Evolutionary conservation across 2,888 invertebrate genomes (phyloP).

Genomic region (Drosophila conformis): DNA sequence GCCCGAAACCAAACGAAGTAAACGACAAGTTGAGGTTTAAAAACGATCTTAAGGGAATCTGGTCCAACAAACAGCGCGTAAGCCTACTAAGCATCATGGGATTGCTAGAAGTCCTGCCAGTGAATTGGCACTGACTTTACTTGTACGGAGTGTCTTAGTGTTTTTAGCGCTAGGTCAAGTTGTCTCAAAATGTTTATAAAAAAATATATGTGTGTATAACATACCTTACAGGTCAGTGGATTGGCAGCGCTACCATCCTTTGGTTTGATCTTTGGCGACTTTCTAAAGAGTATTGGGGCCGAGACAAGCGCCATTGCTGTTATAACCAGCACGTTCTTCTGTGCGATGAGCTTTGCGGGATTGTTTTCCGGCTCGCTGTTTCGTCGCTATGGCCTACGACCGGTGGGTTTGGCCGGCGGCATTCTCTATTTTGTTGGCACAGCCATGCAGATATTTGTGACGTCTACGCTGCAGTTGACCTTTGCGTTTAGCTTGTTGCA

Average conservation of each 20-base stretch:
- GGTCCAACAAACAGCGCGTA: no score
- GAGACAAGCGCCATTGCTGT: slow-evolving; percentile 90
- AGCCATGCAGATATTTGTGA: slow-evolving; percentile 88
- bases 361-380: slow-evolving; percentile 89
- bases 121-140: background rate
- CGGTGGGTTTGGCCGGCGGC: slow-evolving; percentile 89
- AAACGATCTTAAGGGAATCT: background rate
- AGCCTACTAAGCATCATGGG: no score
- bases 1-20: background rate
- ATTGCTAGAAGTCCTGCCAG: background rate
- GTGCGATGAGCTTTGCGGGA: slow-evolving; percentile 86
- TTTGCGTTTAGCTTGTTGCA: slow-evolving; percentile 88
- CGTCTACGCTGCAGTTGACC: slow-evolving; percentile 87
- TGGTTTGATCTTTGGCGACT: slow-evolving; percentile 89
- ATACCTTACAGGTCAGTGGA: slow-evolving; percentile 87
- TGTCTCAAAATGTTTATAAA: background rate
- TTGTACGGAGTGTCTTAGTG: background rate
- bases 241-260: slow-evolving; percentile 89
- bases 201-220: background rate
- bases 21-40: background rate
- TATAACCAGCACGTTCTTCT: slow-evolving; percentile 89
- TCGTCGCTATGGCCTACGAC: slow-evolving; percentile 88
- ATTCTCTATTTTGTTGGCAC: slow-evolving; percentile 88
- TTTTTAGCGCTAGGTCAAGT: no score
- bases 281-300: slow-evolving; percentile 88